Conservation (phyloP, 2,888 invertebrate genomes). For the Drosophila yooni region DNA sequence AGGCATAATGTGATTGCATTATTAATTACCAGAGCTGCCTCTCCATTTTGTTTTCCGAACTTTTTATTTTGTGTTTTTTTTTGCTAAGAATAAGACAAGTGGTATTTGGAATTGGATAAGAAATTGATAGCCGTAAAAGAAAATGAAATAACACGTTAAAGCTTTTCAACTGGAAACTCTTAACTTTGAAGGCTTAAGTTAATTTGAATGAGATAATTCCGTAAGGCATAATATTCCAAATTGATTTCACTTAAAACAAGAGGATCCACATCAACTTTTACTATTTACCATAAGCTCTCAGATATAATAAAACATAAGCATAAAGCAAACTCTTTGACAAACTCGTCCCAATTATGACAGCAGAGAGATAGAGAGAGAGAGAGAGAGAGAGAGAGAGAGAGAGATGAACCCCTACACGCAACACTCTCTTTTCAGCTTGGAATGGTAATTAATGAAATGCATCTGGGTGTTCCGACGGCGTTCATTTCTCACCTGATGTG, state of each 20-base stretch:
- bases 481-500: conserved; percentile 77
- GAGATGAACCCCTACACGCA: neutral
- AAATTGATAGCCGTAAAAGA: neutral
- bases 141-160: neutral
- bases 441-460: conserved; percentile 66
- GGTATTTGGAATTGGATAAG: neutral
- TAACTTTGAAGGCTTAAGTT: neutral
- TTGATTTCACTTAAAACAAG: neutral
- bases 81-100: neutral
- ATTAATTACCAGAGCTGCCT: conserved; percentile 16
- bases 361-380: neutral
- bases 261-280: neutral
- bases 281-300: neutral
- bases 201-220: neutral
- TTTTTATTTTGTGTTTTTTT: neutral
- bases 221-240: neutral
- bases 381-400: neutral
- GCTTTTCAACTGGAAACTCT: neutral
- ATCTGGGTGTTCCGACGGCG: conserved; percentile 46
- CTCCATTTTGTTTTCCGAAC: neutral
- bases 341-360: no score
- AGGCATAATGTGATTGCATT: conserved; percentile 51
- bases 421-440: neutral
- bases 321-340: neutral
- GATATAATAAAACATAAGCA: neutral